Evolutionary conservation across 2,888 invertebrate genomes (phyloP), one percentile per base, ranked within the genome.

Genomic region (Meliscaeva auricollis): DNA sequence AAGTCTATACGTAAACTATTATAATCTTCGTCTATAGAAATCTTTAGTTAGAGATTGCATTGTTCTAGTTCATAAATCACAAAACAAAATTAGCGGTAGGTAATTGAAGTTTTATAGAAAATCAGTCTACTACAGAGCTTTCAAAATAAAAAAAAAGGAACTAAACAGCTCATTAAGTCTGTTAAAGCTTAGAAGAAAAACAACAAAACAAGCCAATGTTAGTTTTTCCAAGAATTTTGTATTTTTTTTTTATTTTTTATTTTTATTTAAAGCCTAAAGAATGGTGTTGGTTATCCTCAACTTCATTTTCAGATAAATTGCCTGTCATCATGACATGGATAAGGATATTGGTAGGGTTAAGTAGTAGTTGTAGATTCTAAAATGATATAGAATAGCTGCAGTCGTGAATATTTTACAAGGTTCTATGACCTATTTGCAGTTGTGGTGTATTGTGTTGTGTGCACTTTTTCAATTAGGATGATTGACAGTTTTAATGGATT

Each of bases 401-500:
- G 77, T 81, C 73, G 62, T 85, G 81, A 81, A 81, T 85, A 73
- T 77, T 85, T 85, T 52, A 81, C 35, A 74, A 72, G 50, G 60
- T 66, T 56, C 69, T 76, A 68, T 85, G 81, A 73, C 85, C 85
- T 77, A 81, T 85, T 85, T 85, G 76, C 68, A 38, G 26, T 26
- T 69, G 38, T 22, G 52, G 60, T 56, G 35, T 5, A 2, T 35
- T 35, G 41, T 20, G 52, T 56, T 35, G 72, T 50, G 72, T 26
- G 72, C 46, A 38, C 41, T 62, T 75, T n/a, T 76, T 68, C 77
- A 81, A 85, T 85, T 85, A 85, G 76, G 41, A 48, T 85, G 81
- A 85, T 81, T 81, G 85, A 62, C 85, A 73, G 20, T 69, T 81
- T 85, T 69, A 77, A 77, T 85, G 48, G 56, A 50, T 70, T 83